Base-by-base conservation (phyloP, 2,888 invertebrate species). In the Machimus rusticus region DNA sequence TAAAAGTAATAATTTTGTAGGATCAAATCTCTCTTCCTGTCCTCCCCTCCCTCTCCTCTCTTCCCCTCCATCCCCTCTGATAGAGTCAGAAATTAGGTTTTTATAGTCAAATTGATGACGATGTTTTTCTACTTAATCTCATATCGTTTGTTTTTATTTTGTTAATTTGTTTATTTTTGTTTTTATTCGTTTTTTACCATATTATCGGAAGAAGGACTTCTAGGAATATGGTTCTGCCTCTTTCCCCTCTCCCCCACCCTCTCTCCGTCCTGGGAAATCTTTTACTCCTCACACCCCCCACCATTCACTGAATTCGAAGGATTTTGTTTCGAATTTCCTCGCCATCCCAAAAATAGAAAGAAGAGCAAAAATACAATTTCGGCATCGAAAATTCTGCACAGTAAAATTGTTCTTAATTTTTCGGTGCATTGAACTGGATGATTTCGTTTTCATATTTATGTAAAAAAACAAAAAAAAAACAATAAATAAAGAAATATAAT, bases 341-440 rank as follows among this genome's bases (percentile, higher is more conserved):
- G 4, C 0, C 34, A 5, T 4, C 4, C 4, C 34, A 34, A 34
- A 34, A 34, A 6, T 4, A 74, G 28, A 1, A 28, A 31, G 28
- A 31, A 28, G 28, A 31, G 16, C 9, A 16, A 12, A 3, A 34
- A 8, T 9, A 78, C 39, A 78, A 78, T 37, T 19, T 78, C 19
- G 23, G 16, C 14, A 14, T 6, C 43, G n/a, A 6, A 28, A 23
- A 16, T 16, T 14, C 31, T 31, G 39, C 39, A 81, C 23, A 23
- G 57, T 51, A 51, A 51, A 43, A 81, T 74, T 85, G 85, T 86
- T 77, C 76, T 76, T 76, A 86, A 86, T 86, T 86, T 86, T 86
- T 86, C 86, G 77, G 86, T 86, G 86, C 86, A 86, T 76, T 86
- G 86, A 23, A 0, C 76, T 23, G 66, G 66, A 84, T 86, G 46